phyloP scores from a whole-genome alignment of 2,888 invertebrate genomes.

The Caenorhabditis sinica region DNA sequence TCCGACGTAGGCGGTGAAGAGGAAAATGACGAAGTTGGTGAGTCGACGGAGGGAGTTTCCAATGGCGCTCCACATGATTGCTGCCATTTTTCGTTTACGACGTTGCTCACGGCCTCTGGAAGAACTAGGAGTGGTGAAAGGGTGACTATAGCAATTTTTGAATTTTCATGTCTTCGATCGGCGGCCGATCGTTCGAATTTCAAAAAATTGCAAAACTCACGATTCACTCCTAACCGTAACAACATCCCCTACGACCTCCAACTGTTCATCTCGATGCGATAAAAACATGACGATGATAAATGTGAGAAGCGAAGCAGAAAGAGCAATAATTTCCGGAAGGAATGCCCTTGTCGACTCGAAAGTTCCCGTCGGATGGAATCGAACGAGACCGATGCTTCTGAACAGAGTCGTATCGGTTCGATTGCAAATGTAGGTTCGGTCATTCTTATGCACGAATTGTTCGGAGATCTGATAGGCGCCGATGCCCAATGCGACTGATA shows the following conservation, averaged over 20 bases:
- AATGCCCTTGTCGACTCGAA: constrained; percentile 72
- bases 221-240: constrained; percentile 56
- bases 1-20: constrained; percentile 76
- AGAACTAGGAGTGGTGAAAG: too few relatives aligned
- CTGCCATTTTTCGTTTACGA: constrained; percentile 35
- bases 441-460: constrained; percentile 54
- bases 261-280: constrained; percentile 64
- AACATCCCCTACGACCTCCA: constrained; percentile 58
- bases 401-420: constrained; percentile 55
- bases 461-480: constrained; percentile 67
- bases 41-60: constrained; percentile 73
- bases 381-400: constrained; percentile 63
- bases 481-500: constrained; percentile 68
- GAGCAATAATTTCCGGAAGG: constrained; percentile 75
- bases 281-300: constrained; percentile 71
- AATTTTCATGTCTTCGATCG: background rate
- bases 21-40: constrained; percentile 77
- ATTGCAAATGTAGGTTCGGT: constrained; percentile 61
- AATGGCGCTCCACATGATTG: constrained; percentile 61
- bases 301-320: constrained; percentile 69
- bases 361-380: constrained; percentile 69
- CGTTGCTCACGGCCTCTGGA: constrained; percentile 42
- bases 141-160: too few relatives aligned
- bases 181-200: background rate
- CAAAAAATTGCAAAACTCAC: constrained; percentile 8